Conservation (phyloP, 2,888 invertebrate species). For the Elysia crispata region DNA sequence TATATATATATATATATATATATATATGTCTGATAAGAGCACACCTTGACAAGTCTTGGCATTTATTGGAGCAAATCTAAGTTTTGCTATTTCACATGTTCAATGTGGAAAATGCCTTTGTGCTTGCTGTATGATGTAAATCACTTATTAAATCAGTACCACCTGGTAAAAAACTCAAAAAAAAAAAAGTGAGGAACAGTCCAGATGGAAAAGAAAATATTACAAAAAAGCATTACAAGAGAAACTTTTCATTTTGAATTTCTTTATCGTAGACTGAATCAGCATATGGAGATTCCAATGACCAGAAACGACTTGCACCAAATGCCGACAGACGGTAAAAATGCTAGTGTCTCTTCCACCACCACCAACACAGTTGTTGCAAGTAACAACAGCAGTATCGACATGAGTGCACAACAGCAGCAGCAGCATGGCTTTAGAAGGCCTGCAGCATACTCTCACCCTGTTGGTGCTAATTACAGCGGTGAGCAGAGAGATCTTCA, state of each 20-base stretch:
- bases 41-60: no score
- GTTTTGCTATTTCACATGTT: no score
- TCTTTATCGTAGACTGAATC: constrained; percentile 19
- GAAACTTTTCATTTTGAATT: not conserved
- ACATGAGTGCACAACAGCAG: constrained; percentile 31
- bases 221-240: no score
- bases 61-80: no score
- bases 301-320: constrained; percentile 37
- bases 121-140: no score
- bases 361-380: not conserved
- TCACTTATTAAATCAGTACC: no score
- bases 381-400: constrained; percentile 10
- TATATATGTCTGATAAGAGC: no score
- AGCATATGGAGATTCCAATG: constrained; percentile 34
- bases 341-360: not conserved
- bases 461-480: not conserved
- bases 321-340: not conserved
- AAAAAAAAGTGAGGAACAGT: no score
- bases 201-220: no score
- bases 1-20: no score
- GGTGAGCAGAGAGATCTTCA: not conserved
- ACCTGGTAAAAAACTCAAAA: no score
- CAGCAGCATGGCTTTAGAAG: not conserved
- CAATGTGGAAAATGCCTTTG: no score
- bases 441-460: not conserved